Percentiles rank a stretch among this genome's conserved stretches.
Conservation (phyloP, 1,140 invertebrate genomes). For the Atta texana region DNA sequence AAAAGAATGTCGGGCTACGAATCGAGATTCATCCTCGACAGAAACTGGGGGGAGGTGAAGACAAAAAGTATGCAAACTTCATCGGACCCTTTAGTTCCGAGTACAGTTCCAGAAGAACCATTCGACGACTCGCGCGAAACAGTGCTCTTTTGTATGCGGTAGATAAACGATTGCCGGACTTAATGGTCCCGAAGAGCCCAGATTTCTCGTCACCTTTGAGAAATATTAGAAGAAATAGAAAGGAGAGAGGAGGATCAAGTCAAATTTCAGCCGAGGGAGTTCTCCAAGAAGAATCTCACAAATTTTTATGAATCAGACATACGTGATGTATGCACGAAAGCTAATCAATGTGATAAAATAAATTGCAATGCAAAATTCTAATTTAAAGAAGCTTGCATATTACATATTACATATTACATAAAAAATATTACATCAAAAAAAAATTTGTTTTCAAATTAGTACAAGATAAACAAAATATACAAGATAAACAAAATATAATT, state of each 20-base stretch:
- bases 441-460: background rate
- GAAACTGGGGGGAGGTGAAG: constrained; percentile 5
- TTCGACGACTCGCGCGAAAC: constrained; percentile 58
- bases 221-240: constrained; percentile 13
- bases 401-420: too few species aligned
- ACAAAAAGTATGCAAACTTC: constrained; percentile 62
- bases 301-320: constrained; percentile 21
- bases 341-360: constrained; percentile 24
- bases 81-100: constrained; percentile 54
- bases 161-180: constrained; percentile 53
- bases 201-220: constrained; percentile 52
- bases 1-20: background rate
- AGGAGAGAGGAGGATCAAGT: background rate
- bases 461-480: background rate
- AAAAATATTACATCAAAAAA: too few species aligned
- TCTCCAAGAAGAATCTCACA: background rate
- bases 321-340: background rate
- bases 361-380: background rate
- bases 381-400: background rate
- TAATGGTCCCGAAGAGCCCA: constrained; percentile 51
- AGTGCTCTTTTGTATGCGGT: constrained; percentile 60
- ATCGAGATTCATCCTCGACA: constrained; percentile 34
- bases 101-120: constrained; percentile 59
- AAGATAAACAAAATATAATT: background rate
- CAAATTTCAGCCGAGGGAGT: background rate